Base-by-base conservation (phyloP, 2,797 vertebrate species). In the Masticophis lateralis region DNA sequence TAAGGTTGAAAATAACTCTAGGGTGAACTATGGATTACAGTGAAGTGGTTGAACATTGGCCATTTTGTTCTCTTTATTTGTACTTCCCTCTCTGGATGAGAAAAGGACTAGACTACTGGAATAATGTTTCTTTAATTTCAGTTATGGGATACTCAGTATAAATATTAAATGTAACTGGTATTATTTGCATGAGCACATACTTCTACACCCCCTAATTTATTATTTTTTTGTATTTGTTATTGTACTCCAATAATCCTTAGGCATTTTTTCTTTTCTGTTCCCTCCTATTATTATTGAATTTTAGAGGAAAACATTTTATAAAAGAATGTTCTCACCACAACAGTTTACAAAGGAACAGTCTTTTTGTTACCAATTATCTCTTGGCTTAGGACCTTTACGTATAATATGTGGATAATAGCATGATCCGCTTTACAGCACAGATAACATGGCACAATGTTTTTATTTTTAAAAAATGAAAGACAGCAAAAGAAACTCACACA, bases 1-100 rank as follows among this genome's bases (percentile, higher is more conserved):
- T 95, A 95, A 93, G 66, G 92, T 56, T 79, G 94, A 93, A 91
- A 94, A 92, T 60, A 93, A 87, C 91, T 93, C 87, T 89, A 92
- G 93, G 94, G 86, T 92, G 47, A 56, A 90, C 0, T 37, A 0
- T 1, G 90, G 56, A 91, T 88, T 66, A 92, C 56, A 93, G 87
- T 61, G 88, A 92, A 94, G 86, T 8, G 90, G 20, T 5, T 16
- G 2, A 14, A 56, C 37, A 57, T 92, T 51, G 93, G 59, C 88
- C 25, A 1, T 27, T 86, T 90, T 28, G 16, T 66, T 86, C 74
- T 90, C 22, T 90, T 13, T 12, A 74, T 92, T 92, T 90, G 32
- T 53, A 51, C 18, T 66, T 89, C 57, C 47, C 6, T 86, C 87
- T 57, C 0, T 16, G 12, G 59, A 20, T 0, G 61, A 83, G 10